Base-by-base conservation (phyloP, 1,140 invertebrate species). In the Polypedilum vanderplanki region DNA sequence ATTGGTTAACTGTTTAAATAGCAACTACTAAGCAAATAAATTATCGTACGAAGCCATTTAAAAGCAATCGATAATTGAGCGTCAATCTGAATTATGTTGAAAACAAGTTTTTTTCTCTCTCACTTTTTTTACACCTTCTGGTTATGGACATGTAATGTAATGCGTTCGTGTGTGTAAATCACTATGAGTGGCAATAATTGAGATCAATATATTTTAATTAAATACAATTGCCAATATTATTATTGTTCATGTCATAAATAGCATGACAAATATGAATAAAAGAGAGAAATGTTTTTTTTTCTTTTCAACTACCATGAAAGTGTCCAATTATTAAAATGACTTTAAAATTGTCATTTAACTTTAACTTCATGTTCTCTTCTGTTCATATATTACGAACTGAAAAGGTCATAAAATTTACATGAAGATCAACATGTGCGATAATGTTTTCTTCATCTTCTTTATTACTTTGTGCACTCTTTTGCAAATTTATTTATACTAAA, bases 141-240 rank as follows among this genome's bases (percentile, higher is more conserved):
- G 12, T 57, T n/a, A n/a, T 4, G 46, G 46, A n/a, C 3, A 57
- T 57, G 24, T 33, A 33, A 33, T 33, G 5, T 33, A 33, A 33
- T 33, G 24, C 24, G 5, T 33, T 33, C 24, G 24, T 33, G 24
- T 33, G 24, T 57, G 46, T 57, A 15, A n/a, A 57, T 57, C n/a
- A 12, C 46, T 57, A 57, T 57, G 46, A 57, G 46, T 57, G 46
- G 46, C n/a, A 57, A 57, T 57, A 57, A 57, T 57, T 57, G 46
- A 57, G 46, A 57, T 57, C 46, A 57, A 57, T 57, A 57, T 57
- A 57, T 57, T 57, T 57, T 57, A 57, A 57, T 57, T 57, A 57
- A 57, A 57, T n/a, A n/a, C 12, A 57, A 57, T 57, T 57, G 46
- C 46, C n/a, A 57, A 57, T 57, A 57, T 57, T 57, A 57, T 57